A percentile compares a stretch with the other conserved stretches of the same genome.
Evolutionary conservation across 2,113 vertebrate genomes (phyloP).

Genomic region (Elephas maximus): DNA sequence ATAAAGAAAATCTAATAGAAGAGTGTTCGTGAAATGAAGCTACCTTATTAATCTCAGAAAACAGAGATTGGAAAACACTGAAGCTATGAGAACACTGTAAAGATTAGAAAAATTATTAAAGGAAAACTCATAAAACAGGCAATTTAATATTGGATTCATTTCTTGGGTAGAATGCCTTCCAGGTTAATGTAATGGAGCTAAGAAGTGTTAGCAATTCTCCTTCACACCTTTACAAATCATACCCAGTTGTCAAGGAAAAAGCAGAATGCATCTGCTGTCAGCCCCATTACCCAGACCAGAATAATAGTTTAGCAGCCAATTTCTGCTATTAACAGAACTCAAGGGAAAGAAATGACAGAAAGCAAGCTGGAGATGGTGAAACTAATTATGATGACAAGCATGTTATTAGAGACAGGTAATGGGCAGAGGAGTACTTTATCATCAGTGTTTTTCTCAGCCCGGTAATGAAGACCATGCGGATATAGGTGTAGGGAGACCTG

Average conservation of each 20-base stretch:
- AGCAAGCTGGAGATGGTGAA: conserved; percentile 83
- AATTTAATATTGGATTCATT: conserved; percentile 76
- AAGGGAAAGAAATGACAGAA: conserved; percentile 81
- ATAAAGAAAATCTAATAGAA: conserved; percentile 63
- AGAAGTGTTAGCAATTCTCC: conserved; percentile 84
- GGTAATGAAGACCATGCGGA: neutral
- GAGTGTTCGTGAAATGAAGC: conserved; percentile 77
- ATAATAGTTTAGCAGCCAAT: conserved; percentile 77
- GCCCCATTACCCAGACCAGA: conserved; percentile 82
- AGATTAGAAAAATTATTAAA: conserved; percentile 82
- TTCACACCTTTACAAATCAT: conserved; percentile 84
- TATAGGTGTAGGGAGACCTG: conserved; percentile 61
- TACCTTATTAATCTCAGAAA: conserved; percentile 81
- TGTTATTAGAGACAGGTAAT: conserved; percentile 85
- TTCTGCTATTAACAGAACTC: conserved; percentile 81
- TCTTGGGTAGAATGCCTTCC: conserved; percentile 81
- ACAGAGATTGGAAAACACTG: conserved; percentile 78
- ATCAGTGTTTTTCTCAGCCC: conserved; percentile 69
- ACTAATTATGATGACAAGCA: conserved; percentile 85
- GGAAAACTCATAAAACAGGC: conserved; percentile 74
- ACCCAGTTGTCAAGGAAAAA: conserved; percentile 77
- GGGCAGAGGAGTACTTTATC: conserved; percentile 78
- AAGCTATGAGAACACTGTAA: conserved; percentile 74
- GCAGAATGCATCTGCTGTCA: conserved; percentile 78
- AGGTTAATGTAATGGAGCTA: conserved; percentile 84